Percentiles rank a stretch among this genome's conserved stretches.
phyloP scores from a whole-genome alignment of 2,797 vertebrate species.

The Danio choprae region DNA sequence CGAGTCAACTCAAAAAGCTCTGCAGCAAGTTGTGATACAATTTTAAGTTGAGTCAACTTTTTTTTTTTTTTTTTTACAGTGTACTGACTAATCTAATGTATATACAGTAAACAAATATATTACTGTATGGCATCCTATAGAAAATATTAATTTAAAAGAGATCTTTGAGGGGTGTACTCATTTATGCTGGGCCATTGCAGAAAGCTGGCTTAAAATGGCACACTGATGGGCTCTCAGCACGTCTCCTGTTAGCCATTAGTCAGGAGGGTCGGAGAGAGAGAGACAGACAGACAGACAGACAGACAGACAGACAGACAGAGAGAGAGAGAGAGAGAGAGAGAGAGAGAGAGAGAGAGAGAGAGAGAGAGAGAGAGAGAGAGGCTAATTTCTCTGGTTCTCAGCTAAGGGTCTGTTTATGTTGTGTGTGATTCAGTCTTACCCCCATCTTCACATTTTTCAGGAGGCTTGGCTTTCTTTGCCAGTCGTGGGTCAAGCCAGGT shows the following conservation, averaged over 20 bases:
- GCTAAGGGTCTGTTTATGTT: constrained; percentile 40
- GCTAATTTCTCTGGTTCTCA: constrained; percentile 60
- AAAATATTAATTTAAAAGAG: too few relatives aligned
- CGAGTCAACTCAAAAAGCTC: too few relatives aligned
- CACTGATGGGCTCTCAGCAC: constrained; percentile 70
- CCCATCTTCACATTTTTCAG: constrained; percentile 97
- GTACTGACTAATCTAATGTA: too few relatives aligned
- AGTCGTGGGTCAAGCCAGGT: constrained; percentile 98
- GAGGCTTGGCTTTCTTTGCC: constrained; percentile 95
- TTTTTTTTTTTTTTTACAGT: too few relatives aligned
- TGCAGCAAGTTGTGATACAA: too few relatives aligned
- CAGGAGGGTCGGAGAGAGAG: constrained; percentile 50
- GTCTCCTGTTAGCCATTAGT: constrained; percentile 70
- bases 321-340: constrained; percentile 15
- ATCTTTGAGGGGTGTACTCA: too few relatives aligned
- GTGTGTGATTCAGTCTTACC: constrained; percentile 78
- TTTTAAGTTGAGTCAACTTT: too few relatives aligned
- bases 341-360: constrained; percentile 26
- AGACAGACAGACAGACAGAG: too few relatives aligned
- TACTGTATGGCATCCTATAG: too few relatives aligned
- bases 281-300: too few relatives aligned
- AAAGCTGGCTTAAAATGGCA: constrained; percentile 70
- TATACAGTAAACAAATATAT: too few relatives aligned
- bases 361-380: background rate
- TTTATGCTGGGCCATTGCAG: constrained; percentile 19